These are phyloP conservation scores for Folsomia manolachei DNA, from an alignment of 2,888 invertebrate species.

Conservation along the genomic window DNA sequence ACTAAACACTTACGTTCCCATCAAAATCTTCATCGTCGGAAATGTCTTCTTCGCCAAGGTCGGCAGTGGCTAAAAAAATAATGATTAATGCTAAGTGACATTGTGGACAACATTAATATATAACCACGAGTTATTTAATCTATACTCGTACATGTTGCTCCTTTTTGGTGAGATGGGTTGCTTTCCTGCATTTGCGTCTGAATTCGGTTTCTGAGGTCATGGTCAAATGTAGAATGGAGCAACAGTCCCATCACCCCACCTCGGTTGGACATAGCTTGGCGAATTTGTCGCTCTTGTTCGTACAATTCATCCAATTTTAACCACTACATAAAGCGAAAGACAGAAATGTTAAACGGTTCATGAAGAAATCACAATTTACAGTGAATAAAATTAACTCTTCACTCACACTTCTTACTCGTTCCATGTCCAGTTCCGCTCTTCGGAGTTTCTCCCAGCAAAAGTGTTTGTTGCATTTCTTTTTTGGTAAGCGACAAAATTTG, in stretches of 20 bases:
- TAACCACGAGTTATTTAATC: not conserved
- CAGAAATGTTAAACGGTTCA: not conserved
- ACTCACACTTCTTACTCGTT: conserved; percentile 62
- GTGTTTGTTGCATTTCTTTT: conserved; percentile 86
- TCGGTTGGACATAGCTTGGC: conserved; percentile 68
- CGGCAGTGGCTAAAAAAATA: not conserved
- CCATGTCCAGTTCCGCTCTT: conserved; percentile 92
- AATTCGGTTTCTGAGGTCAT: conserved; percentile 73
- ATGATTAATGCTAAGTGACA: too few relatives aligned
- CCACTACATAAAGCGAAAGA: conserved; percentile 68
- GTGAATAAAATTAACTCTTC: conserved; percentile 5
- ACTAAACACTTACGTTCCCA: not conserved
- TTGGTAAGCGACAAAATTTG: conserved; percentile 81
- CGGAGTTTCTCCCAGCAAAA: conserved; percentile 94
- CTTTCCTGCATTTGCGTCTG: conserved; percentile 34
- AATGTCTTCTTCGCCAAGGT: not conserved
- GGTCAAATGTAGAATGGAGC: conserved; percentile 95
- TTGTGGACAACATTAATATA: not conserved
- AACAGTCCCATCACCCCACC: conserved; percentile 90
- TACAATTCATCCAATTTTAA: conserved; percentile 87
- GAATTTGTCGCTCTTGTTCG: conserved; percentile 86
- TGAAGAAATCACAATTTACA: not conserved
- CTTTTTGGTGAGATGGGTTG: not conserved
- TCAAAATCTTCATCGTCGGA: not conserved
- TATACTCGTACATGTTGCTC: not conserved